Percentiles rank a stretch among this genome's conserved stretches.
These are phyloP conservation scores for Araneus ventricosus DNA, from an alignment of 1,140 invertebrate species.

Conservation along the genomic window DNA sequence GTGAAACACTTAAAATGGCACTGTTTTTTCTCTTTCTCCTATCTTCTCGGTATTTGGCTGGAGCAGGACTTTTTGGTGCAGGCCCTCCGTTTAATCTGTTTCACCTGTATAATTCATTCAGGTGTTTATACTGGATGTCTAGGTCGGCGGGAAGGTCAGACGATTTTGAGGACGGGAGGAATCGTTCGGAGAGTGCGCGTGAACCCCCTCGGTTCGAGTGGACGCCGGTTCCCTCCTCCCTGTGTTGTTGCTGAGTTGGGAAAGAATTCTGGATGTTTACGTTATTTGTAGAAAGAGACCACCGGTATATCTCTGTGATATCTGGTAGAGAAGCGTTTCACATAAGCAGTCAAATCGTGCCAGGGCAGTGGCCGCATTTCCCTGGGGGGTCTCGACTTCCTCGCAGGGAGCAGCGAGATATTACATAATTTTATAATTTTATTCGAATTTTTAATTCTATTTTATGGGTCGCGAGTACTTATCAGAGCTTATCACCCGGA, in stretches of 20 bases:
- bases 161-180: constrained; percentile 21
- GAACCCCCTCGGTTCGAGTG: background rate
- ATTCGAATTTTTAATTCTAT: too few species aligned
- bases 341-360: too few species aligned
- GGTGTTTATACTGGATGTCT: constrained; percentile 43
- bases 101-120: constrained; percentile 55
- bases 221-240: background rate
- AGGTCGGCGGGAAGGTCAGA: constrained; percentile 35
- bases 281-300: background rate
- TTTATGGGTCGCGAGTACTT: too few species aligned
- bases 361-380: too few species aligned
- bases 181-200: background rate
- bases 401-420: too few species aligned
- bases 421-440: too few species aligned
- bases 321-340: too few species aligned
- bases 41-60: constrained; percentile 29
- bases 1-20: constrained; percentile 46
- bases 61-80: constrained; percentile 12
- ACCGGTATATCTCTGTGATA: background rate
- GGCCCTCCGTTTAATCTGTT: constrained; percentile 31
- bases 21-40: background rate
- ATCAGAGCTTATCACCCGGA: too few species aligned
- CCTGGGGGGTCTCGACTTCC: too few species aligned
- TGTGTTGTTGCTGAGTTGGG: background rate
- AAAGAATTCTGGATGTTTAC: background rate